phyloP scores from a whole-genome alignment of 2,888 invertebrate species.

The Gryllus longicercus region DNA sequence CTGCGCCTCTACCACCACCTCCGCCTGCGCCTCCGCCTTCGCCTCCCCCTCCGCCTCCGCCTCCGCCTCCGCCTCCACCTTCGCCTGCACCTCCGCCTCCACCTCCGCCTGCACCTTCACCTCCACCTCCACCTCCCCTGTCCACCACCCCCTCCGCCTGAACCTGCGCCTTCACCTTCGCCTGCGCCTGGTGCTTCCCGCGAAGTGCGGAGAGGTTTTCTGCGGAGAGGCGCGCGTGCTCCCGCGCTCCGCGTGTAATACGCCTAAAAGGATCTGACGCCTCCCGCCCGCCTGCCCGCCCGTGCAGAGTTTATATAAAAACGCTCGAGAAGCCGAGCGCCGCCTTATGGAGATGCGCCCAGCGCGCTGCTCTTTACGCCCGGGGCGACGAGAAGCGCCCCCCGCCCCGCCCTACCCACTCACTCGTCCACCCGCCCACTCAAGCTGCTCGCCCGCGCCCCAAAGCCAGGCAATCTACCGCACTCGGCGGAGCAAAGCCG shows the following conservation, averaged over 20 bases:
- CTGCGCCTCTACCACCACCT: neutral
- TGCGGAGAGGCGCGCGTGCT: neutral
- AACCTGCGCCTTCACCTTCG: neutral
- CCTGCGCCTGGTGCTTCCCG: neutral
- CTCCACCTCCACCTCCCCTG: too few relatives aligned
- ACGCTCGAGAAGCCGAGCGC: neutral
- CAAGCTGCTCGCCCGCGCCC: too few relatives aligned
- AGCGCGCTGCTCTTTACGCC: neutral
- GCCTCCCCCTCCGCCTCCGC: neutral
- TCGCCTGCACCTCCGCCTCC: too few relatives aligned
- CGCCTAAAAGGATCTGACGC: slow-evolving; percentile 17
- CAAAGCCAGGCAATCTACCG: too few relatives aligned
- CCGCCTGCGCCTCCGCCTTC: neutral
- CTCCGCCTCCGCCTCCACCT: too few relatives aligned
- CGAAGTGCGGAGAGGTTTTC: neutral
- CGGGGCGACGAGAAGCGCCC: neutral
- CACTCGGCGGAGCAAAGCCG: too few relatives aligned
- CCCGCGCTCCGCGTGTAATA: slow-evolving; percentile 7
- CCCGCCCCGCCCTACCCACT: too few relatives aligned
- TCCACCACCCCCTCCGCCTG: neutral
- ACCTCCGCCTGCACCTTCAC: too few relatives aligned
- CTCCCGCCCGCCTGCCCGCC: neutral
- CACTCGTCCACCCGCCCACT: too few relatives aligned
- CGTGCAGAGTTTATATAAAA: neutral
- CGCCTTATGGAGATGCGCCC: slow-evolving; percentile 17